Evolutionary conservation across 2,113 vertebrate genomes (phyloP).

Genomic region (Mastomys natalensis): DNA sequence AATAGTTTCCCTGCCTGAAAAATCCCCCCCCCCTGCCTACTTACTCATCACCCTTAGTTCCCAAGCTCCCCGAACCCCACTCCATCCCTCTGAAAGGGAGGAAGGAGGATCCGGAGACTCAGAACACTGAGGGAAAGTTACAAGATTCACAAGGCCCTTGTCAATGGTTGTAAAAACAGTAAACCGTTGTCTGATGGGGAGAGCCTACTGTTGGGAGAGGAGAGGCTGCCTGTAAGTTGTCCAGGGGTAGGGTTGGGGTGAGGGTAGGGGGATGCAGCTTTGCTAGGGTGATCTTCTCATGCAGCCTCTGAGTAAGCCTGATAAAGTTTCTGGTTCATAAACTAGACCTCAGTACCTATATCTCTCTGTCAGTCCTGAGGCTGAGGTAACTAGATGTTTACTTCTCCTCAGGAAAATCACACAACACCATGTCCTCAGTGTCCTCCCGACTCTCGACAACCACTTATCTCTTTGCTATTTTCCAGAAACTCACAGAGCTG

Average conservation of each 20-base stretch:
- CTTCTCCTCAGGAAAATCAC: neutral
- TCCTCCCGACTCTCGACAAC: neutral
- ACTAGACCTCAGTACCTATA: neutral
- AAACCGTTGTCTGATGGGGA: neutral
- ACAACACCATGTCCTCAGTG: neutral
- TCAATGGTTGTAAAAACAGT: neutral
- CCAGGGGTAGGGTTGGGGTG: no score
- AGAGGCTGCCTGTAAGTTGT: neutral
- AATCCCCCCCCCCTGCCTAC: fast-evolving
- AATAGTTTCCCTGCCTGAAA: neutral
- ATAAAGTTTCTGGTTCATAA: neutral
- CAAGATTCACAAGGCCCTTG: neutral
- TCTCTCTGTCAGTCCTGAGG: neutral
- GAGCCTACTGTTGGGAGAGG: neutral
- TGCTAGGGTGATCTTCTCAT: neutral
- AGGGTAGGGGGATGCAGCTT: neutral
- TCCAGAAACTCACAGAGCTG: neutral
- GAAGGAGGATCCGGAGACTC: neutral
- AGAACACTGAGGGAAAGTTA: neutral
- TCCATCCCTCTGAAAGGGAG: neutral
- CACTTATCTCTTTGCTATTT: neutral
- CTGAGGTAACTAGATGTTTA: no score
- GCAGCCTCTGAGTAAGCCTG: neutral
- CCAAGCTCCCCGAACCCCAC: neutral
- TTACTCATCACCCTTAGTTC: fast-evolving